phyloP scores from a whole-genome alignment of 30 jellyfish, hydroid and myxozoan species.

The Turritopsis dohrnii region DNA sequence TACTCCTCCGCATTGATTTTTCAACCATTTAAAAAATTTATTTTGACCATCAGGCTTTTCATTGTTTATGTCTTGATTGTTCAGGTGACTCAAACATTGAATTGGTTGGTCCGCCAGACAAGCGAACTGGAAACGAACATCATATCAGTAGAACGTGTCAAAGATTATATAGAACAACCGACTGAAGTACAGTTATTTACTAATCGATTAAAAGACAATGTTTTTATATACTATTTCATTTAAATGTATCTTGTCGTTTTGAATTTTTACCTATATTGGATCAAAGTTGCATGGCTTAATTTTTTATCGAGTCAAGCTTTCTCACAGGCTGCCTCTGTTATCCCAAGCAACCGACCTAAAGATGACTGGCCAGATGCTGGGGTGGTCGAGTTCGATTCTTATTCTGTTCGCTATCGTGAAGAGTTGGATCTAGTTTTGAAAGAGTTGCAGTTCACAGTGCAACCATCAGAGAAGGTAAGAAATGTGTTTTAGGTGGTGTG shows the following conservation, averaged over 20 bases:
- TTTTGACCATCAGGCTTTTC: too few species aligned
- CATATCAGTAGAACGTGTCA: constrained; percentile 91
- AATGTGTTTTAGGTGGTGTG: too few species aligned
- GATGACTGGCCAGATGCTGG: constrained; percentile 92
- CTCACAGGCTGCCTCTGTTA: constrained; percentile 73
- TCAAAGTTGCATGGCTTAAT: too few species aligned
- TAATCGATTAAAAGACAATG: too few species aligned
- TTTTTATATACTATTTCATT: too few species aligned
- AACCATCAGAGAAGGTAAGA: constrained; percentile 74
- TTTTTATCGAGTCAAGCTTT: not conserved
- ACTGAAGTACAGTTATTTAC: constrained; percentile 59
- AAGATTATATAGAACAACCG: constrained; percentile 67
- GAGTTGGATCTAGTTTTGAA: constrained; percentile 65
- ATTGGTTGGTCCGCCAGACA: constrained; percentile 90
- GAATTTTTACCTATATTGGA: too few species aligned
- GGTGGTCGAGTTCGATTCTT: constrained; percentile 54
- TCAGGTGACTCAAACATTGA: constrained; percentile 83
- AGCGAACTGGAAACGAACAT: constrained; percentile 98
- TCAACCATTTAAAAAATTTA: too few species aligned
- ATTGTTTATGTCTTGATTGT: not conserved
- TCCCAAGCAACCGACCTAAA: constrained; percentile 67
- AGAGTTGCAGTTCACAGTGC: constrained; percentile 42
- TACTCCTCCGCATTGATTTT: too few species aligned
- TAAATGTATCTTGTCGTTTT: too few species aligned
- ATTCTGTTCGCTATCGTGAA: constrained; percentile 72